A percentile compares a stretch with the other conserved stretches of the same genome.
Conservation (phyloP, 2,888 invertebrate genomes). For the Machimus rusticus region DNA sequence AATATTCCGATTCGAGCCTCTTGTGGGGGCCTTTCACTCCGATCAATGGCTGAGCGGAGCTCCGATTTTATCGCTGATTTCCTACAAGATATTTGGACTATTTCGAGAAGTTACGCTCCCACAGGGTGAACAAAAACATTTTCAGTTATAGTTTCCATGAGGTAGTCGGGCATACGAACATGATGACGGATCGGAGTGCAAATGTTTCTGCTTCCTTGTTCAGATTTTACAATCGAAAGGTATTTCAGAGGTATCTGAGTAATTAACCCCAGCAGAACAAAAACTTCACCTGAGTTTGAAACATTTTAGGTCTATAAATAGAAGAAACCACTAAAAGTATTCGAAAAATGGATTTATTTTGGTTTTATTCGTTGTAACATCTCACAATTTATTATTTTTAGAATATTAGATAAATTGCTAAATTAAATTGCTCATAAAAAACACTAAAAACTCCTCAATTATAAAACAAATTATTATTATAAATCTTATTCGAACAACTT, state of each 20-base stretch:
- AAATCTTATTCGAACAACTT: no score
- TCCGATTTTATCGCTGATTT: conserved; percentile 24
- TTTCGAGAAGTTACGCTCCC: background rate
- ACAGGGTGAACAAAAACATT: background rate
- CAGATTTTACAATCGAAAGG: background rate
- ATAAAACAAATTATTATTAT: no score
- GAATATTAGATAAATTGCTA: no score
- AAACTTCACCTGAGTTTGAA: background rate
- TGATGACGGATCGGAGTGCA: background rate
- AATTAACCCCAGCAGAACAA: background rate
- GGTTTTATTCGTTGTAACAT: background rate
- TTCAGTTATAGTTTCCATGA: background rate
- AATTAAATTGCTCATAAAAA: no score
- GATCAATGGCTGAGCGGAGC: background rate
- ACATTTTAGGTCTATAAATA: background rate
- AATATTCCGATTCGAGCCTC: background rate
- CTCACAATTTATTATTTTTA: no score
- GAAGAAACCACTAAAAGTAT: no score
- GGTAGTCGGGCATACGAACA: background rate
- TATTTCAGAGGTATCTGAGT: background rate
- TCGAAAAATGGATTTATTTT: background rate
- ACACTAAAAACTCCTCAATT: no score
- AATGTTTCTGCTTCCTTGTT: background rate
- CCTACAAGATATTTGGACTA: conserved; percentile 23
- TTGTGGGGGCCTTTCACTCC: conserved; percentile 23